Conservation (phyloP, 2,888 invertebrate genomes). For the Sphinx pinastri region DNA sequence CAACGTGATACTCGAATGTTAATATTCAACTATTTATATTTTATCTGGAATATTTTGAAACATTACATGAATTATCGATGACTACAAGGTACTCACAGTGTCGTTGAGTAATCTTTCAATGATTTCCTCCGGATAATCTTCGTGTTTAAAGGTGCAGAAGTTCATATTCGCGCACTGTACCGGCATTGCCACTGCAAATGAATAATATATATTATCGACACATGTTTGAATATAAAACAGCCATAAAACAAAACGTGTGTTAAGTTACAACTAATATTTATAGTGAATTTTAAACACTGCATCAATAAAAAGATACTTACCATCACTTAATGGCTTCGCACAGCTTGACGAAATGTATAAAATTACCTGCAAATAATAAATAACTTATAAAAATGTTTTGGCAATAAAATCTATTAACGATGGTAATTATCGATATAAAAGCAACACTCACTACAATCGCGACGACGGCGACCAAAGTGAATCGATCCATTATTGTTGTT, state of each 20-base stretch:
- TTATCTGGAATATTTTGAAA: not conserved
- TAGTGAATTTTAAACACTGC: too few species aligned
- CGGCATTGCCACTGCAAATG: not conserved
- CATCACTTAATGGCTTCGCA: not conserved
- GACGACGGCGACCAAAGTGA: not conserved
- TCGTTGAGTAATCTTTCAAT: not conserved
- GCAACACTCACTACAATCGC: not conserved
- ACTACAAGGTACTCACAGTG: not conserved
- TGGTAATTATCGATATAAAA: not conserved
- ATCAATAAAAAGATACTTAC: not conserved
- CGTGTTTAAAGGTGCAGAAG: not conserved
- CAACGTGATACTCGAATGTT: too few species aligned
- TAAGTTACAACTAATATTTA: too few species aligned
- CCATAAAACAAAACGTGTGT: too few species aligned
- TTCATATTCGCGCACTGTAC: not conserved
- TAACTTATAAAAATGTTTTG: not conserved
- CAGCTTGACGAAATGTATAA: not conserved
- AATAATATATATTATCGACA: not conserved
- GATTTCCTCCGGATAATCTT: not conserved
- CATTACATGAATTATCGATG: too few species aligned
- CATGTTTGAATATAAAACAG: too few species aligned
- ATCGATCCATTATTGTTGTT: not conserved
- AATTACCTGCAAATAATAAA: not conserved
- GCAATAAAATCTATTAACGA: too few species aligned
- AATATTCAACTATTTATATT: not conserved